A percentile compares a stretch with the other conserved stretches of the same genome.
Conservation (phyloP, 2,888 invertebrate genomes). For the Iphiclides podalirius region DNA sequence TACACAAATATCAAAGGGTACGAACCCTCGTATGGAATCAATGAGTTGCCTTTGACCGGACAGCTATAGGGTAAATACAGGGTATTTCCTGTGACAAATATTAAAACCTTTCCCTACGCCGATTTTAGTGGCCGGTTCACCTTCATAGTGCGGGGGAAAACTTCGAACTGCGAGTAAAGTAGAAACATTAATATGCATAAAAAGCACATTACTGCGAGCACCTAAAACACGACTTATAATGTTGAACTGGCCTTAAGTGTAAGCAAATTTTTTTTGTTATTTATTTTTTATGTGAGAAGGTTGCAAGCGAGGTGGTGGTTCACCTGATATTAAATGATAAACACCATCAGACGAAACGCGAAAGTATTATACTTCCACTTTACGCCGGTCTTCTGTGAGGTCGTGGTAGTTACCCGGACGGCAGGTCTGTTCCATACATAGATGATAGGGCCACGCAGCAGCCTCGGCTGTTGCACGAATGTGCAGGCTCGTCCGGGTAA, state of each 20-base stretch:
- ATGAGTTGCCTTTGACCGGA: slow-evolving; percentile 59
- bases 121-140: slow-evolving; percentile 28
- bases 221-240: not conserved
- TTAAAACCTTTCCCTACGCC: slow-evolving; percentile 39
- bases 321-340: too few species aligned
- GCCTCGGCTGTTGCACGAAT: too few species aligned
- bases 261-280: not conserved
- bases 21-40: slow-evolving; percentile 48
- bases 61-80: slow-evolving; percentile 62
- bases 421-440: too few species aligned
- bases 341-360: too few species aligned
- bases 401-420: too few species aligned
- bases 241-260: not conserved
- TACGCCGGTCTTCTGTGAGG: too few species aligned
- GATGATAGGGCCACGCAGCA: too few species aligned
- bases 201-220: not conserved
- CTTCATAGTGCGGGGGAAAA: not conserved
- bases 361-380: too few species aligned
- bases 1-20: slow-evolving; percentile 54
- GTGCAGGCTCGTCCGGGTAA: too few species aligned
- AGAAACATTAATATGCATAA: slow-evolving; percentile 9
- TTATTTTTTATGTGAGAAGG: too few species aligned
- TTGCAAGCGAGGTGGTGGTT: too few species aligned
- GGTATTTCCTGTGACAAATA: slow-evolving; percentile 65
- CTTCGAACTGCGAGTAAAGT: not conserved